A percentile compares a stretch with the other conserved stretches of the same genome.
phyloP scores from a whole-genome alignment of 2,888 invertebrate genomes.

The Drosophila maculinotata region DNA sequence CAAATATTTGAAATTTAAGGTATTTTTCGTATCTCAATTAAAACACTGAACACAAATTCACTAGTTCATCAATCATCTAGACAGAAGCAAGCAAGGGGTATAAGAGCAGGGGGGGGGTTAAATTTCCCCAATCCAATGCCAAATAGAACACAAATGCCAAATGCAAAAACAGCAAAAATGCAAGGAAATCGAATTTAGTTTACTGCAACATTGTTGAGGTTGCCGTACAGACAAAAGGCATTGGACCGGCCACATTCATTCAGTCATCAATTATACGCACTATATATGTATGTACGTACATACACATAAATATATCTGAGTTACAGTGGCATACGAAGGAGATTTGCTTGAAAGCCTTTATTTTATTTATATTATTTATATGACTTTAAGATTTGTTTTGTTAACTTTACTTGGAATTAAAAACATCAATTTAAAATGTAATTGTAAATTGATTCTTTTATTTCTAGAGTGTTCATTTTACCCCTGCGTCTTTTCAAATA shows the following conservation, averaged over 20 bases:
- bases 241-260: constrained; percentile 16
- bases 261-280: constrained; percentile 57
- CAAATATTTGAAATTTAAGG: constrained; percentile 23
- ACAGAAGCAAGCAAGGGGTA: background rate
- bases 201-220: constrained; percentile 51
- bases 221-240: constrained; percentile 43
- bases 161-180: constrained; percentile 35
- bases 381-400: no score
- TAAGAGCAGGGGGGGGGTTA: background rate
- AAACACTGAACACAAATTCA: constrained; percentile 19
- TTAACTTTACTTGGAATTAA: no score
- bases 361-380: no score
- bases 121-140: background rate
- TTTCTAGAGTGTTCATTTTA: no score
- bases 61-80: constrained; percentile 65
- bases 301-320: background rate
- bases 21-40: constrained; percentile 49
- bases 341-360: no score
- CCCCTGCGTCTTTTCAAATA: constrained; percentile 19
- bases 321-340: background rate
- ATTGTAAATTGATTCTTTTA: no score
- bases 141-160: constrained; percentile 19
- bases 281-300: background rate
- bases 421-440: no score
- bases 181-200: constrained; percentile 35